Base-by-base conservation (phyloP, 2,888 invertebrate species). In the Caenorhabditis macrosperma region DNA sequence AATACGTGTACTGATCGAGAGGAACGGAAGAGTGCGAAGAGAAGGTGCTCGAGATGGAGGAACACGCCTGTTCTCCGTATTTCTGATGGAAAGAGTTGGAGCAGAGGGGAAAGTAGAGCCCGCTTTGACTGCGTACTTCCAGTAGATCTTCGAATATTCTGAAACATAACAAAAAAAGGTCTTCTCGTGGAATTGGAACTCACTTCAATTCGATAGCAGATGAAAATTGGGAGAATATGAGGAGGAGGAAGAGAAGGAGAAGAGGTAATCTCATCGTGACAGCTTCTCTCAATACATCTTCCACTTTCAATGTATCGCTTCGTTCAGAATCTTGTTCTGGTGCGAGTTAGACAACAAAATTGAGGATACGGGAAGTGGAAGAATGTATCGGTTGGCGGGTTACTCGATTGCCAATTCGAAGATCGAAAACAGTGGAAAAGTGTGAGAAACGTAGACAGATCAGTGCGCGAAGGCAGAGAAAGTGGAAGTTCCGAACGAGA, bases 131-230 rank as follows among this genome's bases (percentile, higher is more conserved):
- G 46, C 64, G 41, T 15, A 80, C 80, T 69, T 76, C 55, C 2
- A 80, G 66, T 2, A 80, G 44, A 44, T 80, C 71, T 3, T 76
- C 76, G 61, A 71, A 80, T 10, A 80, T 60, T 54, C 80, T 80
- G 60, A 17, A 75, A n/a, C n/a, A n/a, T n/a, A n/a, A n/a, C n/a
- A n/a, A n/a, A 67, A 54, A 9, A 10, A 17, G 24, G 24, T 24
- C 5, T 4, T 20, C 20, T 38, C 22, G 10, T 30, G 0, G 26
- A 61, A 41, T 38, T 24, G 12, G 6, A 20, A 72, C 72, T 28
- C 28, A 72, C 72, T 72, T 72, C 2, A 72, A 50, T 38, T 72
- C 72, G 35, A 72, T 64, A 3, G 38, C 24, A 1, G 12, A 0
- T 9, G 10, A 9, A 7, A 46, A 41, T 9, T 22, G 20, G 17